These are phyloP conservation scores for Glyptemys insculpta DNA, from an alignment of 2,797 vertebrate genomes.

Conservation along the genomic window DNA sequence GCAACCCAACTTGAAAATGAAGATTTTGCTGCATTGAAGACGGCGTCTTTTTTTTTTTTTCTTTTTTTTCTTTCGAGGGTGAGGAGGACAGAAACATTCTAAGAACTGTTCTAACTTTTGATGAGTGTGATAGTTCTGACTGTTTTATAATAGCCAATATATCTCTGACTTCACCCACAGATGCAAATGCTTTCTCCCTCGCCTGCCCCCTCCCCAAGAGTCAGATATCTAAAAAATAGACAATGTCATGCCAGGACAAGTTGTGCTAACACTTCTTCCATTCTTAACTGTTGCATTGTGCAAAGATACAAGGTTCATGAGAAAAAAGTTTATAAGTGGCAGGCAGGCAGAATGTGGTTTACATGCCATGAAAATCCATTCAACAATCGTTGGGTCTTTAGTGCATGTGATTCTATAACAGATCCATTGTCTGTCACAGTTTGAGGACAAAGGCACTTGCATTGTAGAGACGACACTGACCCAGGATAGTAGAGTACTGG, in stretches of 20 bases:
- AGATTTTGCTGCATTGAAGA: background rate
- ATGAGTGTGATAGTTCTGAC: background rate
- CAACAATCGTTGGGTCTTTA: background rate
- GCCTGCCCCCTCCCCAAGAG: background rate
- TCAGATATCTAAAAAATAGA: background rate
- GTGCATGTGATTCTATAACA: background rate
- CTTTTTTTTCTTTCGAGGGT: background rate
- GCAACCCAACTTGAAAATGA: background rate
- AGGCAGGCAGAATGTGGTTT: conserved; percentile 67
- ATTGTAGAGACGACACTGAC: background rate
- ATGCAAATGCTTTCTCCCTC: background rate
- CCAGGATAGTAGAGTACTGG: background rate
- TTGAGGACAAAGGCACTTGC: conserved; percentile 14
- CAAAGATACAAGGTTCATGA: conserved; percentile 51
- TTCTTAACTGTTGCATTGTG: background rate
- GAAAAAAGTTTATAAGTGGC: conserved; percentile 48
- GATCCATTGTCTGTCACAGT: conserved; percentile 6
- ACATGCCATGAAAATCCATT: conserved; percentile 65
- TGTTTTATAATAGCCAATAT: background rate
- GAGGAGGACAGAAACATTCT: background rate
- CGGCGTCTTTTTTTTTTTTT: background rate
- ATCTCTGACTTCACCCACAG: background rate
- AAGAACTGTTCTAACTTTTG: background rate
- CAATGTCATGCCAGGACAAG: background rate
- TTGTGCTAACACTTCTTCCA: background rate